These are phyloP conservation scores for Candoia aspera DNA, from an alignment of 2,113 vertebrate genomes.

Conservation along the genomic window DNA sequence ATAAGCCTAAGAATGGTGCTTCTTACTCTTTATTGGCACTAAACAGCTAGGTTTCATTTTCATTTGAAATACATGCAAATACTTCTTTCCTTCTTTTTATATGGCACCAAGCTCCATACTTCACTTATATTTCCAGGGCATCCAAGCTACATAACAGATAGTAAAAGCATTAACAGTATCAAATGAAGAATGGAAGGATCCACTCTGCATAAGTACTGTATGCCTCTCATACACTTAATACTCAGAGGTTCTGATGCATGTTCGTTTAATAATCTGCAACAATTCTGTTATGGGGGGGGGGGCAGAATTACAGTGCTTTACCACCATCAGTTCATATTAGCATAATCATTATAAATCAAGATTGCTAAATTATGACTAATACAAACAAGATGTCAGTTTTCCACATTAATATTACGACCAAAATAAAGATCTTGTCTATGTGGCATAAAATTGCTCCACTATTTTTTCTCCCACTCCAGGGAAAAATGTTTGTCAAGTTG, in stretches of 20 bases:
- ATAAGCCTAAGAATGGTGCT: not conserved
- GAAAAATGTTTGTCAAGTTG: not conserved
- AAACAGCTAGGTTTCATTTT: not conserved
- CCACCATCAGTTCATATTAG: not conserved
- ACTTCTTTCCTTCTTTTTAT: not conserved
- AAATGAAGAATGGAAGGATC: not conserved
- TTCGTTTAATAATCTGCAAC: not conserved
- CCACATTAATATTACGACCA: not conserved
- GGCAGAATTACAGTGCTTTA: not conserved
- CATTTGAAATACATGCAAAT: not conserved
- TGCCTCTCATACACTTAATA: not conserved
- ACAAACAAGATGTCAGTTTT: not conserved
- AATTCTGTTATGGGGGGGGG: not conserved
- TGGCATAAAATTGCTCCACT: not conserved
- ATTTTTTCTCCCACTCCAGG: not conserved
- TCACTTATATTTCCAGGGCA: not conserved
- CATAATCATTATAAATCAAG: not conserved
- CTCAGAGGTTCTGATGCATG: not conserved
- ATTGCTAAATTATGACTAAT: not conserved
- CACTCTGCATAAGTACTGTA: not conserved
- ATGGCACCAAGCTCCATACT: not conserved
- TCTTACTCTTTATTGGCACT: not conserved
- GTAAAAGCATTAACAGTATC: not conserved
- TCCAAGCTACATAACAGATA: not conserved
- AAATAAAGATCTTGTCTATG: not conserved